Percentiles rank a stretch among this genome's conserved stretches.
phyloP scores from a whole-genome alignment of 2,888 invertebrate species.

The Crematogaster levior region DNA sequence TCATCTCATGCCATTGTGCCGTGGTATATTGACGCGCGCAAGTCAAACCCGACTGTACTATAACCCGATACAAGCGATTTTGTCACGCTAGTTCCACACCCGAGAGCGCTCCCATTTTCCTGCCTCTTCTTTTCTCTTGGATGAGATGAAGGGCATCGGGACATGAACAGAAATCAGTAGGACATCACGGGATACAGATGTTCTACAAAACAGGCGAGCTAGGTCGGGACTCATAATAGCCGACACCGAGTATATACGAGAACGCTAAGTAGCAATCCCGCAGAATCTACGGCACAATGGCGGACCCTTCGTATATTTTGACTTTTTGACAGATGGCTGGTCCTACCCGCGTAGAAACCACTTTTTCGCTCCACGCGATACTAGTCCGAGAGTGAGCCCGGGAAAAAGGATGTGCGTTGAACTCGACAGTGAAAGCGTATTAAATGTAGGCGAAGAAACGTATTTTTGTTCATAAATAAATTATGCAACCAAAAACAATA shows the following conservation, averaged over 20 bases:
- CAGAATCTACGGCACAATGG: slow-evolving; percentile 83
- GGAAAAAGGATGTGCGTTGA: slow-evolving; percentile 11
- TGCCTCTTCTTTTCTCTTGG: slow-evolving; percentile 10
- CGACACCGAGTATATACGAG: slow-evolving; percentile 78
- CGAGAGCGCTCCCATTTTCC: slow-evolving; percentile 52
- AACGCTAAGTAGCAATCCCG: slow-evolving; percentile 85
- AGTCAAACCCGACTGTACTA: slow-evolving; percentile 48
- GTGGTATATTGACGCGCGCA: slow-evolving; percentile 47
- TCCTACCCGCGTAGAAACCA: slow-evolving; percentile 61
- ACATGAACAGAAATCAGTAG: slow-evolving; percentile 68
- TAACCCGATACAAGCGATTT: slow-evolving; percentile 53
- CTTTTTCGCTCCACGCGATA: slow-evolving; percentile 43
- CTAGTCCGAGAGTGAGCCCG: slow-evolving; percentile 21
- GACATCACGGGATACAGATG: slow-evolving; percentile 82
- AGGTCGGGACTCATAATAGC: slow-evolving; percentile 79
- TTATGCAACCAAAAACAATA: background rate
- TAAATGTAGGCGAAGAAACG: background rate
- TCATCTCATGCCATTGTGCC: slow-evolving; percentile 60
- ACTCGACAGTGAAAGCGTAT: background rate
- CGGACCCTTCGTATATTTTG: slow-evolving; percentile 84
- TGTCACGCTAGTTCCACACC: slow-evolving; percentile 43
- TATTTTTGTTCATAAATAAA: background rate
- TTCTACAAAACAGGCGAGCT: slow-evolving; percentile 82
- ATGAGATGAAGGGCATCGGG: slow-evolving; percentile 46
- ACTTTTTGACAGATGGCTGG: slow-evolving; percentile 86